Evolutionary conservation across 2,113 vertebrate species (phyloP).

Genomic region (Callocephalon fimbriatum): DNA sequence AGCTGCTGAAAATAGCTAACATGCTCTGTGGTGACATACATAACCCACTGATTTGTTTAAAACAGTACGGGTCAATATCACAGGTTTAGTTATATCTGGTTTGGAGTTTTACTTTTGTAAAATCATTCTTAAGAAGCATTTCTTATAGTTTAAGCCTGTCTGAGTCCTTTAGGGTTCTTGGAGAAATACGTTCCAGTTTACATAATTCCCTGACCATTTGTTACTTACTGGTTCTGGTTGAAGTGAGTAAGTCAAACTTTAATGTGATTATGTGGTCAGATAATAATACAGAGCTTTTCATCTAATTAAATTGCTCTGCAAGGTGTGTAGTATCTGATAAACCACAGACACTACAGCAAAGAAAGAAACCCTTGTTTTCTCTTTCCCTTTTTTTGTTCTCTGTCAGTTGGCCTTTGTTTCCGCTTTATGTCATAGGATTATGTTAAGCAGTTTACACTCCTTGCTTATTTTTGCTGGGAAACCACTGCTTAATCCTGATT

Average conservation of each 20-base stretch:
- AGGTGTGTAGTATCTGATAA: constrained; percentile 56
- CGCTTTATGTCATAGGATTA: constrained; percentile 23
- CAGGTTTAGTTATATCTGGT: neutral
- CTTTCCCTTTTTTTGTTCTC: neutral
- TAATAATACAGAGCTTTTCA: constrained; percentile 53
- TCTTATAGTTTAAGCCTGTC: neutral
- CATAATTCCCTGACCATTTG: constrained; percentile 2
- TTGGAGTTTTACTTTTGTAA: neutral
- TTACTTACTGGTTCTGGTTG: constrained; percentile 23
- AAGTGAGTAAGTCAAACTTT: constrained; percentile 49
- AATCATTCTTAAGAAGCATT: neutral
- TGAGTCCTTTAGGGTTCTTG: neutral
- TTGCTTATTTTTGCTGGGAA: constrained; percentile 26
- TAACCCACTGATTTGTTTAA: neutral
- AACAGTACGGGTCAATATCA: neutral
- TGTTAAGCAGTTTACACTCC: constrained; percentile 16
- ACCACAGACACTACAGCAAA: constrained; percentile 14
- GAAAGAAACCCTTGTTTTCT: constrained; percentile 46
- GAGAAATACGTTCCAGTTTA: neutral
- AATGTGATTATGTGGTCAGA: constrained; percentile 55
- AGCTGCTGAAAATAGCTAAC: constrained; percentile 19
- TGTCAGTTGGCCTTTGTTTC: constrained; percentile 42
- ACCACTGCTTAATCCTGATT: neutral
- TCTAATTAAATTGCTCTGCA: constrained; percentile 46
- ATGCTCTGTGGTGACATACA: neutral